Evolutionary conservation across 1,140 invertebrate species (phyloP), one percentile per base, ranked within the genome.

Genomic region (Brachystomella parvula): DNA sequence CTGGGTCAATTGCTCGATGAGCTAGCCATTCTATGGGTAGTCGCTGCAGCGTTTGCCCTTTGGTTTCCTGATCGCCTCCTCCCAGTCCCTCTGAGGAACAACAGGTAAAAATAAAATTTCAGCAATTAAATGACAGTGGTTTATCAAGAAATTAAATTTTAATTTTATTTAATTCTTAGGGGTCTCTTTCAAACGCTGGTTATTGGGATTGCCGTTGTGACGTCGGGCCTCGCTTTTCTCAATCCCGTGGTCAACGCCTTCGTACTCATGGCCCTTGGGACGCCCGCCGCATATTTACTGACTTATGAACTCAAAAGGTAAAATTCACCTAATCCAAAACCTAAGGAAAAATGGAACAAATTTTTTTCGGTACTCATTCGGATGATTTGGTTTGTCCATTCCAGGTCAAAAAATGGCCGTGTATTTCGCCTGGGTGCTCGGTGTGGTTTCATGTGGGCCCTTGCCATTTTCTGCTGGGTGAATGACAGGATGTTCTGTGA

Each of bases 1-100:
- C 83, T 90, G 71, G 89, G 86, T 44, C 89, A 91, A 78, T 76
- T 91, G 3, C 76, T 90, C 31, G 88, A 91, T 78, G 88, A 90
- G 76, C 76, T 90, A 44, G 84, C 87, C 47, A 91, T 91, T 73
- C 75, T 90, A 32, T 90, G 88, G 88, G 85, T 90, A 0, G 85
- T 89, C 65, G 85, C 88, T 80, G 86, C 87, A 49, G 84, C 83
- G 47, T 86, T 87, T 76, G 85, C 84, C 30, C 82, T 89, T 76
- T 89, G 88, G 79, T 82, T 85, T 63, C 87, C 88, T 53, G 81
- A 82, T 75, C 80, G 82, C 73, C 83, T 86, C 76, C 86, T 88
- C 74, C 86, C 86, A 32, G 80, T 80, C 69, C 83, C 84, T 73
- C 80, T 86, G 33, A 79, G 81, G 70, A 83, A 84, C 68, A 82